Evolutionary conservation across 2,113 vertebrate species (phyloP).

Genomic region (Oryzias woworae): DNA sequence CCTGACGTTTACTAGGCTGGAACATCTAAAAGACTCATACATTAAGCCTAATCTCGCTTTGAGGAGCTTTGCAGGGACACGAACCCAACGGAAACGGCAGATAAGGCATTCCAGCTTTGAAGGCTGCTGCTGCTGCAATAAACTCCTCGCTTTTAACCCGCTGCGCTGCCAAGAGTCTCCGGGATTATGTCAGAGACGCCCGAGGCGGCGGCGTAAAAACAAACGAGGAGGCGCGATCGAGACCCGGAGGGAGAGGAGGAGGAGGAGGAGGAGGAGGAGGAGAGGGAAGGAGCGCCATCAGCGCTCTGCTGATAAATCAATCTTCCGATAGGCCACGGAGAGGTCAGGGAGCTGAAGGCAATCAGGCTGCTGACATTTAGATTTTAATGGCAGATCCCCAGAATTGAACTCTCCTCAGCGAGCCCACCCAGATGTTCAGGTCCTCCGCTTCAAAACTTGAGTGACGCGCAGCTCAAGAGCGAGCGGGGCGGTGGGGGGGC

Average conservation of each 20-base stretch:
- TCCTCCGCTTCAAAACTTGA: too few relatives aligned
- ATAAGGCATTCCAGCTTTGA: constrained; percentile 52
- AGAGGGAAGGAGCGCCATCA: constrained; percentile 49
- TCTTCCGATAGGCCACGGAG: constrained; percentile 42
- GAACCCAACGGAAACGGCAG: constrained; percentile 17
- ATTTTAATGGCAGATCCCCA: constrained; percentile 8
- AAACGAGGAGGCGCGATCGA: constrained; percentile 55
- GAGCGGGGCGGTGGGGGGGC: not conserved
- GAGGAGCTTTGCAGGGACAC: constrained; percentile 6
- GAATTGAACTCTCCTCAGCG: too few relatives aligned
- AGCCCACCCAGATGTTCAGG: not conserved
- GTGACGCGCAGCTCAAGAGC: too few relatives aligned
- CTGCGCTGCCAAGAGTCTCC: constrained; percentile 51
- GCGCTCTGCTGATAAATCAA: constrained; percentile 50
- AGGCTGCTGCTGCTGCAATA: constrained; percentile 37
- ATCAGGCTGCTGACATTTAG: constrained; percentile 8
- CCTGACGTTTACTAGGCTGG: not conserved
- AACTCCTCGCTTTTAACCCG: constrained; percentile 29
- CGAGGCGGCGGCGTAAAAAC: constrained; percentile 61
- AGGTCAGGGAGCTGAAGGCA: constrained; percentile 31
- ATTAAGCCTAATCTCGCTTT: not conserved
- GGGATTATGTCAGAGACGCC: constrained; percentile 64
- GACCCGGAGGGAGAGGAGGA: constrained; percentile 42
- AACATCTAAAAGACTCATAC: not conserved
- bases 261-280: constrained; percentile 12